Percentiles rank a stretch among this genome's conserved stretches.
Conservation (phyloP, 2,888 invertebrate genomes). For the Amorpha juglandis region DNA sequence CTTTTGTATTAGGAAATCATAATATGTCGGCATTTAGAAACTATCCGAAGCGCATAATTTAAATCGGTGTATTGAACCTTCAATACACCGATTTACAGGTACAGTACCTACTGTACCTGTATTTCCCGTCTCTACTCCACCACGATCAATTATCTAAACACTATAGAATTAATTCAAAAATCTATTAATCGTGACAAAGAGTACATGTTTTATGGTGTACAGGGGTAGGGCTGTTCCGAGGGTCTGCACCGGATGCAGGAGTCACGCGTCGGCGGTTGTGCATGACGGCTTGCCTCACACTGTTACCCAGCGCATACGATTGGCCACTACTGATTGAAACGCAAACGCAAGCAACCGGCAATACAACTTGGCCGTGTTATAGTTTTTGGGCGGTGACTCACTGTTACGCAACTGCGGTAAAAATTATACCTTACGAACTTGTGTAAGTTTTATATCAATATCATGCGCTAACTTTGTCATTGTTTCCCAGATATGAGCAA, state of each 20-base stretch:
- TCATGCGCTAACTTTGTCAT: background rate
- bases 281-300: constrained; percentile 76
- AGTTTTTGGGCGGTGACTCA: constrained; percentile 45
- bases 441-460: background rate
- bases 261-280: constrained; percentile 72
- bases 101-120: background rate
- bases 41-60: too few species aligned
- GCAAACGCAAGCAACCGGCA: constrained; percentile 34
- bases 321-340: constrained; percentile 4
- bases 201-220: constrained; percentile 30
- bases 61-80: too few species aligned
- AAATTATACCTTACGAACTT: constrained; percentile 34
- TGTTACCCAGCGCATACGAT: constrained; percentile 35
- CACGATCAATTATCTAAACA: constrained; percentile 11
- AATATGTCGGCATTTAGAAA: too few species aligned
- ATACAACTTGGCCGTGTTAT: constrained; percentile 36
- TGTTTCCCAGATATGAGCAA: background rate
- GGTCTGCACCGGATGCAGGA: constrained; percentile 69
- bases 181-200: constrained; percentile 5
- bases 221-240: constrained; percentile 72
- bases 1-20: too few species aligned
- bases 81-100: too few species aligned
- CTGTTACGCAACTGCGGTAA: constrained; percentile 41
- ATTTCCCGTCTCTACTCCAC: background rate
- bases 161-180: constrained; percentile 16